Evolutionary conservation across 92 coral and sea anemone genomes (phyloP), one percentile per base, ranked within the genome.

Genomic region (Chrysogorgia sp.): DNA sequence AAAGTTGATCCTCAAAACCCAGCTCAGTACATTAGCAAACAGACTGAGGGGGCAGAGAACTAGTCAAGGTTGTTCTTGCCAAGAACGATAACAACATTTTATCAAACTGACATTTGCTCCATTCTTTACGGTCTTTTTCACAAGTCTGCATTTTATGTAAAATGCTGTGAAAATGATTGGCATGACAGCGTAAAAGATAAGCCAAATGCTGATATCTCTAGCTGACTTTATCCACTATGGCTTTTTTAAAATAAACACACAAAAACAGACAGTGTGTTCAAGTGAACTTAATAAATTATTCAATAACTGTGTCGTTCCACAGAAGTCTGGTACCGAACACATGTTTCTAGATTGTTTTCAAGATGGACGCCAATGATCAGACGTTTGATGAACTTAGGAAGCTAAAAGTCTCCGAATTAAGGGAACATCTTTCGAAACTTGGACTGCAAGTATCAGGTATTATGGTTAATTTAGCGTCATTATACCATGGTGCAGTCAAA

Each of bases 371-470:
- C 80, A 47, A 57, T 17, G 71, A 21, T 68, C 86, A 81, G 58
- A 37, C 97, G 1, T 76, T 86, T 13, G 91, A 86, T 22, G 88
- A 75, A 20, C 86, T 96, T 0, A 89, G 85, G 50, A 96, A 96
- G 85, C 85, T 92, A 9, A 96, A 96, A 81, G 99, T 96, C 56
- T 90, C 89, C 35, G 97, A 96, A 33, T 80, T 96, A 52, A 96
- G 92, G 65, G 86, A 92, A 24, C 88, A 85, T 32, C 88, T 96
- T 28, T 79, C 88, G 21, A 89, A 87, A 24, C 74, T 96, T 34
- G 97, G 98, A 66, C 86, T 96, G 21, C 91, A 89, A 14, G 84
- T 81, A 13, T 92, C 94, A 89, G 99, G 99, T 91, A 80, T n/a
- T 47, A 4, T 37, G 5, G 43, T 37, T 37, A 37, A 12, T 37